Conservation (phyloP, 2,888 invertebrate species). For the Atethmia centrago region DNA sequence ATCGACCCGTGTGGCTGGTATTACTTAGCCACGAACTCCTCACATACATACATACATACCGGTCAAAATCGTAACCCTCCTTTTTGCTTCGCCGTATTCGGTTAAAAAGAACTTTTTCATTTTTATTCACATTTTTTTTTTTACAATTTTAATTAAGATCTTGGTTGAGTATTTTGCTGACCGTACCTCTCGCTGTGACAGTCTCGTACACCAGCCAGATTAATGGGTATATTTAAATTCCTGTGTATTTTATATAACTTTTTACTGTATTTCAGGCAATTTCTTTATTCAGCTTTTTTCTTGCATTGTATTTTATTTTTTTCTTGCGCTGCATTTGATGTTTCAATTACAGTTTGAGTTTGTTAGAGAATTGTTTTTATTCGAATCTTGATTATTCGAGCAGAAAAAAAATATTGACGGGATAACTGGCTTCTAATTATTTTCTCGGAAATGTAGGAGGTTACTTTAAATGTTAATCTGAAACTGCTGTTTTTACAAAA, state of each 20-base stretch:
- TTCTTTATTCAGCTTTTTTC: constrained; percentile 71
- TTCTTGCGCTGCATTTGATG: constrained; percentile 32
- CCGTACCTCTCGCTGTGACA: constrained; percentile 79
- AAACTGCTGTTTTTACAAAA: background rate
- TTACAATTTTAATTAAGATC: constrained; percentile 55
- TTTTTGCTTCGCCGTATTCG: too few relatives aligned
- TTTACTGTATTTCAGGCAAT: constrained; percentile 75
- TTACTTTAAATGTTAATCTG: background rate
- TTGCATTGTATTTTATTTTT: constrained; percentile 46
- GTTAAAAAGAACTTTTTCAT: background rate
- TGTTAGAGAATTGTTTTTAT: constrained; percentile 14
- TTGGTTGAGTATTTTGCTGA: constrained; percentile 70
- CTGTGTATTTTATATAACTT: constrained; percentile 81
- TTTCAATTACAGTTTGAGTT: constrained; percentile 44
- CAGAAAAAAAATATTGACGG: background rate
- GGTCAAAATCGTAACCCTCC: too few relatives aligned
- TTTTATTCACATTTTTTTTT: constrained; percentile 35
- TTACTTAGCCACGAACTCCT: too few relatives aligned
- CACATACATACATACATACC: too few relatives aligned
- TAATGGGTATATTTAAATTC: constrained; percentile 90
- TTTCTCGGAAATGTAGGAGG: background rate
- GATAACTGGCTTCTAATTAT: background rate
- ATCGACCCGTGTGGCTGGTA: too few relatives aligned
- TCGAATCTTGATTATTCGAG: constrained; percentile 27
- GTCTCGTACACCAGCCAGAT: constrained; percentile 84